Evolutionary conservation across 1,140 invertebrate species (phyloP).

Genomic region (Lepidurus arcticus): DNA sequence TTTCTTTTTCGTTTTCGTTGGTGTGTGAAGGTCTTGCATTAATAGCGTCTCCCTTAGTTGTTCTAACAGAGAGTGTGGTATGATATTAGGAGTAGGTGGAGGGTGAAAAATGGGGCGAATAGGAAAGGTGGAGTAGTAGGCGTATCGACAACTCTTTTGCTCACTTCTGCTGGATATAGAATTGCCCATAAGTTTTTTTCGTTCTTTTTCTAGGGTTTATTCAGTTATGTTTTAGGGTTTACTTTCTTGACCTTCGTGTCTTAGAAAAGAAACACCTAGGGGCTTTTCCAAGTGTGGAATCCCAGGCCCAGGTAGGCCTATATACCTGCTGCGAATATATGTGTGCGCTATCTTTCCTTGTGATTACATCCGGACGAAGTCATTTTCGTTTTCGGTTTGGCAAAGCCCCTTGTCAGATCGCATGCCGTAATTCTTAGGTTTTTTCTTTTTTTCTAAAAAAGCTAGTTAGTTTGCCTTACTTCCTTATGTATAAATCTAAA

Average conservation of each 20-base stretch:
- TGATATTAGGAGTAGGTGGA: background rate
- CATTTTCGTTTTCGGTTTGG: constrained; percentile 10
- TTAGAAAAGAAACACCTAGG: background rate
- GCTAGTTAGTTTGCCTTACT: background rate
- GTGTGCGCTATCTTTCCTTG: background rate
- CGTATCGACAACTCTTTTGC: background rate
- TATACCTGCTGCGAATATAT: background rate
- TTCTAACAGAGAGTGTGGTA: background rate
- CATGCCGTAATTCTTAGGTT: constrained; percentile 9
- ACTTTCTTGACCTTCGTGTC: background rate
- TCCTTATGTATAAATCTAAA: background rate
- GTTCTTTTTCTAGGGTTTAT: background rate
- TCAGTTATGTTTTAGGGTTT: background rate
- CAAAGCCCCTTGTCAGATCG: background rate
- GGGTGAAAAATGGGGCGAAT: background rate
- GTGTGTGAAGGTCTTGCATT: background rate
- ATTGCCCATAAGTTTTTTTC: background rate
- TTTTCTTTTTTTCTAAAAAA: background rate
- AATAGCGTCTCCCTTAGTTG: background rate
- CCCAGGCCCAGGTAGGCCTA: background rate
- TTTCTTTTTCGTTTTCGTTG: constrained; percentile 6
- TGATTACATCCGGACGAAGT: constrained; percentile 10
- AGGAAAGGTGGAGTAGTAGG: constrained; percentile 8
- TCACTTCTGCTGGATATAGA: background rate
- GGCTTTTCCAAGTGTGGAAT: background rate